phyloP scores from a whole-genome alignment of 2,888 invertebrate genomes.

The Aphidoletes aphidimyza region DNA sequence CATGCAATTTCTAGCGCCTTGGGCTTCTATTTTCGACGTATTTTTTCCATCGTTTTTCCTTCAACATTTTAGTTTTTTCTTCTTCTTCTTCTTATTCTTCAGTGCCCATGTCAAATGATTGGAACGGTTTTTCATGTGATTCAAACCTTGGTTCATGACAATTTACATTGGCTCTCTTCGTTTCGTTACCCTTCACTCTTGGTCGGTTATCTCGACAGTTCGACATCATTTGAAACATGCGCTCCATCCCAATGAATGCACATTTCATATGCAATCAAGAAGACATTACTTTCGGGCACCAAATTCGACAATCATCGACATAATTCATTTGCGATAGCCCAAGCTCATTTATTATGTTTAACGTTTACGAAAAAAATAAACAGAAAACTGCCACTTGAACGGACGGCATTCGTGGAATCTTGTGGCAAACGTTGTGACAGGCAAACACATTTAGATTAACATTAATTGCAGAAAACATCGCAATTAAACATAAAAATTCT shows the following conservation, averaged over 20 bases:
- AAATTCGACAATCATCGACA: not conserved
- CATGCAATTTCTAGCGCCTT: conserved; percentile 56
- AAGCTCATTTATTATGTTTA: not conserved
- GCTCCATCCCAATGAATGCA: not conserved
- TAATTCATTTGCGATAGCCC: not conserved
- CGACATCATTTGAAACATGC: not conserved
- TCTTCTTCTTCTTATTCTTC: conserved; percentile 7
- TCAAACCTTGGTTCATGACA: not conserved
- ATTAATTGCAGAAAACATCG: conserved; percentile 9
- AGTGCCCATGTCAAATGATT: not conserved
- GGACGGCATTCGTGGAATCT: not conserved
- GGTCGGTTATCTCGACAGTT: not conserved
- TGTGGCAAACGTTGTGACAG: not conserved
- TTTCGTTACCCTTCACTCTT: not conserved
- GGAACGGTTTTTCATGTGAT: not conserved
- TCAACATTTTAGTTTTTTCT: too few relatives aligned
- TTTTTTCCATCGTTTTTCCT: conserved; percentile 31
- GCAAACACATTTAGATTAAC: not conserved
- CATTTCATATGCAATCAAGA: conserved; percentile 34
- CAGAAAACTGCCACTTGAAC: not conserved
- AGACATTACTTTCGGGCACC: not conserved
- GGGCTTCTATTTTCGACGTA: conserved; percentile 55
- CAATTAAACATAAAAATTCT: conserved; percentile 15
- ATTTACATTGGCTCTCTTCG: not conserved
- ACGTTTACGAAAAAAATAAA: too few relatives aligned